These are phyloP conservation scores for Corythoichthys haematopterus DNA, from an alignment of 2,113 vertebrate species.

Conservation along the genomic window DNA sequence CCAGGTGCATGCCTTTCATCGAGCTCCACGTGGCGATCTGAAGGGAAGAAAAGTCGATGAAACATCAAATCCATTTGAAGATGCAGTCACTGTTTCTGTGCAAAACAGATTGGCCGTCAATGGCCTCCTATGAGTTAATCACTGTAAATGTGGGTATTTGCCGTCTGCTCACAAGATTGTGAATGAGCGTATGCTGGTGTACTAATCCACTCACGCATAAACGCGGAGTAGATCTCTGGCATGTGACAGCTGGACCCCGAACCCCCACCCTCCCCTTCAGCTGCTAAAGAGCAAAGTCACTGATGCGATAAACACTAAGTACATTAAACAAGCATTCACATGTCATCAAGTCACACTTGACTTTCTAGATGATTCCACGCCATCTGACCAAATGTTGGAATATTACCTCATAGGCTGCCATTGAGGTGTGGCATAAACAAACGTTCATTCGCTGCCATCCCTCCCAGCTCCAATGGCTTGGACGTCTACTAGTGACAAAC, in stretches of 20 bases:
- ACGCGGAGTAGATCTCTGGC: conserved; percentile 44
- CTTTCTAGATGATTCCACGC: neutral
- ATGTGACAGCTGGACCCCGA: conserved; percentile 33
- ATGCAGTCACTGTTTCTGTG: no score
- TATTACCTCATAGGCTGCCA: no score
- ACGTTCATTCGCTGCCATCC: no score
- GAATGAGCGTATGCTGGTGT: neutral
- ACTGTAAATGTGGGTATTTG: neutral
- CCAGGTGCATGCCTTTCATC: conserved; percentile 89
- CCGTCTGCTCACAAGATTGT: neutral
- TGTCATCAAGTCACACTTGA: conserved; percentile 1
- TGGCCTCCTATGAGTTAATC: no score
- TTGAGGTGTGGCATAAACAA: no score
- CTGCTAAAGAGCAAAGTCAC: conserved; percentile 35
- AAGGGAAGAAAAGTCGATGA: conserved; percentile 19
- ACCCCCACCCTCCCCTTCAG: neutral
- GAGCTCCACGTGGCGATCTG: conserved; percentile 97
- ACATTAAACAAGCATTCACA: conserved; percentile 3
- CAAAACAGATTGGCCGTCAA: no score
- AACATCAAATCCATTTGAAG: no score
- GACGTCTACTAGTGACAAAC: no score
- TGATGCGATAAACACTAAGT: neutral
- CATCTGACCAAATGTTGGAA: no score
- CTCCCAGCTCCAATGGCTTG: no score
- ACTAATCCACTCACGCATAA: neutral